These are phyloP conservation scores for Eupithecia subumbrata DNA, from an alignment of 2,888 invertebrate genomes.

Conservation along the genomic window DNA sequence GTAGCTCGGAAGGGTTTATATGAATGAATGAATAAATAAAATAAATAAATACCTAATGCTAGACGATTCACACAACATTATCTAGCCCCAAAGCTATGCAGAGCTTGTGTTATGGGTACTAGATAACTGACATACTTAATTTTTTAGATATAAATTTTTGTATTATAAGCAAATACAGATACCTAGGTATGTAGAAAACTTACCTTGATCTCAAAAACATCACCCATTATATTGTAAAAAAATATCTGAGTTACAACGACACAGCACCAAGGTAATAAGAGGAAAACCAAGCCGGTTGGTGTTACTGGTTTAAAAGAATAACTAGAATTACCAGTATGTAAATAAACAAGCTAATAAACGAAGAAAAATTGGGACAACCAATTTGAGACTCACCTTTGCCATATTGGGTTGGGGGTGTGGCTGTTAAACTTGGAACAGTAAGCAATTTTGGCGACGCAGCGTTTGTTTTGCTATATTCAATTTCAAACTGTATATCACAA, in stretches of 20 bases:
- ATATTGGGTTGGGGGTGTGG: conserved; percentile 87
- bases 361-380: conserved; percentile 32
- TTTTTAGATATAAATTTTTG: too few species aligned
- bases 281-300: conserved; percentile 19
- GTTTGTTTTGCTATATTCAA: conserved; percentile 45
- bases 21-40: too few species aligned
- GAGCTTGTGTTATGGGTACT: too few species aligned
- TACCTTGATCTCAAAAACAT: conserved; percentile 58
- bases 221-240: conserved; percentile 57
- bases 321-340: conserved; percentile 62
- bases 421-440: conserved; percentile 87
- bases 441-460: conserved; percentile 84
- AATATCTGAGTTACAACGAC: conserved; percentile 19
- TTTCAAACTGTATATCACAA: not conserved
- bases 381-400: conserved; percentile 83
- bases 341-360: conserved; percentile 49
- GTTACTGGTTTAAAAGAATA: conserved; percentile 32
- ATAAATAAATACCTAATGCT: too few species aligned
- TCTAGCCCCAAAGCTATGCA: too few species aligned
- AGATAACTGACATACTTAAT: too few species aligned
- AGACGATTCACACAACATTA: too few species aligned
- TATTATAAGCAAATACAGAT: too few species aligned
- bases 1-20: not conserved
- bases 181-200: conserved; percentile 18
- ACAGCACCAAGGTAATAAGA: not conserved